These are phyloP conservation scores for Saccopteryx bilineata DNA, from an alignment of 2,113 vertebrate genomes.

Conservation along the genomic window DNA sequence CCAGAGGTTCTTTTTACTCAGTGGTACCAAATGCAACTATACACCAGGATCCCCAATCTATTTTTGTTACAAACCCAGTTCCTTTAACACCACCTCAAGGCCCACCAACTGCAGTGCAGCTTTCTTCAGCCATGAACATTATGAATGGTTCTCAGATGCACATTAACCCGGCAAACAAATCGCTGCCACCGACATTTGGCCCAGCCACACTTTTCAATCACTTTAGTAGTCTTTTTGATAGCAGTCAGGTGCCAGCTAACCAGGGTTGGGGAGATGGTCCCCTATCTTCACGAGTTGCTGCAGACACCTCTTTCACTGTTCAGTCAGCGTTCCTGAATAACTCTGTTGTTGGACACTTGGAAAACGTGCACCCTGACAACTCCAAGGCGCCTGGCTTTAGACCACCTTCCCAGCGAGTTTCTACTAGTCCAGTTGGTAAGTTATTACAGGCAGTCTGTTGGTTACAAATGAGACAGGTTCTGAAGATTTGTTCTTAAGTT, in stretches of 20 bases:
- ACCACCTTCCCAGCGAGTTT: slow-evolving; percentile 94
- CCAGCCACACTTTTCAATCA: slow-evolving; percentile 96
- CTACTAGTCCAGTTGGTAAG: slow-evolving; percentile 96
- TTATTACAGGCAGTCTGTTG: slow-evolving; percentile 24
- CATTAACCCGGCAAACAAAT: slow-evolving; percentile 93
- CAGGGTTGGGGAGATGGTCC: slow-evolving; percentile 97
- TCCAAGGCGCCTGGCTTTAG: slow-evolving; percentile 98
- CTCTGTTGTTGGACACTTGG: slow-evolving; percentile 94
- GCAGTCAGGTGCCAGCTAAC: slow-evolving; percentile 95
- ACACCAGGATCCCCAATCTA: slow-evolving; percentile 94
- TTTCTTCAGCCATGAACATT: slow-evolving; percentile 95
- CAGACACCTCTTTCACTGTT: slow-evolving; percentile 94
- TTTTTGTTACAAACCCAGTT: slow-evolving; percentile 94
- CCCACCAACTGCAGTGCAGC: slow-evolving; percentile 92
- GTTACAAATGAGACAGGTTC: no score
- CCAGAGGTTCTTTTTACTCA: slow-evolving; percentile 95
- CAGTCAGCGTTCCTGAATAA: slow-evolving; percentile 94
- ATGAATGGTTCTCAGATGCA: slow-evolving; percentile 99
- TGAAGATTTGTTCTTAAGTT: no score
- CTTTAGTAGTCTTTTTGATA: slow-evolving; percentile 99
- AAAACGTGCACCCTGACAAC: slow-evolving; percentile 94
- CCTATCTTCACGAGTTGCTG: slow-evolving; percentile 93
- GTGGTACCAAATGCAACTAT: slow-evolving; percentile 91
- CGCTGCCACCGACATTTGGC: slow-evolving; percentile 94
- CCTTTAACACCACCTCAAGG: slow-evolving; percentile 90